Evolutionary conservation across 2,888 invertebrate genomes (phyloP), one percentile per base, ranked within the genome.

Genomic region (Dorcus hopei): DNA sequence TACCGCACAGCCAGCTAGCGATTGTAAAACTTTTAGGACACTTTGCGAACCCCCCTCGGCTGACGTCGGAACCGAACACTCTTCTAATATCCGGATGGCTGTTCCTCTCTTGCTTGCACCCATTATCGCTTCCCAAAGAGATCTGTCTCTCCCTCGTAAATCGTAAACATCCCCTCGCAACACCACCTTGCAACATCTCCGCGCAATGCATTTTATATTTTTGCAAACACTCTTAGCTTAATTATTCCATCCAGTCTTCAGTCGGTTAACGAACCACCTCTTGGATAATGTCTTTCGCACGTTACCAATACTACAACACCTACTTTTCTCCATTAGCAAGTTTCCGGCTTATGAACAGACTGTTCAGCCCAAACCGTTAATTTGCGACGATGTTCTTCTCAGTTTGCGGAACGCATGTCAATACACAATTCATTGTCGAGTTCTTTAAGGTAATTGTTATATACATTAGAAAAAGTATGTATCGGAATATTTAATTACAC

Each of bases 21-120:
- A 82, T 83, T 83, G 83, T 83, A 83, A 83, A 83, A 83, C 80
- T 83, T 83, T 83, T 82, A 82, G 83, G 82, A 82, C 82, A 82
- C 82, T 82, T 65, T 49, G 60, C 63, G 59, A 59, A 59, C 63
- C 62, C 61, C 61, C 63, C 65, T 60, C 62, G 59, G 65, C 57
- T 63, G 64, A 59, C 69, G 66, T 54, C 54, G 59, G 72, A 69
- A 68, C 72, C 71, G 73, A 74, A 74, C 71, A 67, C 75, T 75
- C 74, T 76, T 76, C 74, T 76, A 75, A 76, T 76, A 75, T 76
- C 74, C 74, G 76, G 74, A 76, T 75, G 75, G 70, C 68, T 74
- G 68, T 59, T 59, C 61, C 61, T 59, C 58, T 65, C 65, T 62
- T 60, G 57, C 68, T 74, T 68, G 67, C 68, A 65, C 71, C 67